These are phyloP conservation scores for Misgurnus mizolepis DNA, from an alignment of 2,113 vertebrate species.

Conservation along the genomic window DNA sequence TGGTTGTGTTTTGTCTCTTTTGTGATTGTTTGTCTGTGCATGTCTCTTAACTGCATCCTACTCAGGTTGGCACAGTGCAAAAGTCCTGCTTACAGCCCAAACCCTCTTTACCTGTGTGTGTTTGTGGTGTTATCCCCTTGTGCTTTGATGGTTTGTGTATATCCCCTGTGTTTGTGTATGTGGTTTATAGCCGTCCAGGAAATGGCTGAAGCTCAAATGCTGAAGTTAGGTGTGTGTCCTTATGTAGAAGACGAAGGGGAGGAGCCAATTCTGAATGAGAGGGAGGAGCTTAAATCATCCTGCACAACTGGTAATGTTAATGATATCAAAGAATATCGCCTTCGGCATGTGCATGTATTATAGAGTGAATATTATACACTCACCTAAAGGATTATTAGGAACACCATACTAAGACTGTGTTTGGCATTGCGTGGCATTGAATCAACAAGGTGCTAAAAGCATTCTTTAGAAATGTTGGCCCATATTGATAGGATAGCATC, in stretches of 20 bases:
- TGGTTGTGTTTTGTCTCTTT: background rate
- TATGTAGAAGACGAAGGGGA: constrained; percentile 76
- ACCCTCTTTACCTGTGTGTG: constrained; percentile 38
- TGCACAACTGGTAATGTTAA: constrained; percentile 43
- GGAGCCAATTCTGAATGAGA: constrained; percentile 64
- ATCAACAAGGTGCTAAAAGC: no score
- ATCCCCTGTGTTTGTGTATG: constrained; percentile 31
- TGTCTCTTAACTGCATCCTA: background rate
- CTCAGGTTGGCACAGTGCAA: background rate
- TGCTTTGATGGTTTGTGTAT: constrained; percentile 38
- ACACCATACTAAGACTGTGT: no score
- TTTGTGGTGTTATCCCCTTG: constrained; percentile 12
- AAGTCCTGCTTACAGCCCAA: background rate
- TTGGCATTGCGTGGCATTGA: no score
- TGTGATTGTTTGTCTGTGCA: background rate
- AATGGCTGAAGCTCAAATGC: constrained; percentile 94
- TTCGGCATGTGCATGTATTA: no score
- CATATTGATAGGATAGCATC: no score
- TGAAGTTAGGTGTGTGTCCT: constrained; percentile 81
- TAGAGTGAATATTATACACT: no score
- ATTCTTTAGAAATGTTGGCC: no score
- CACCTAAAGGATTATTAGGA: no score
- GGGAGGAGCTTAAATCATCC: constrained; percentile 62
- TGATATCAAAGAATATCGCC: background rate
- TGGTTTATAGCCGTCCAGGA: constrained; percentile 87